Evolutionary conservation across 1,140 invertebrate genomes (phyloP), one percentile per base, ranked within the genome.

Genomic region (Solenopsis invicta): DNA sequence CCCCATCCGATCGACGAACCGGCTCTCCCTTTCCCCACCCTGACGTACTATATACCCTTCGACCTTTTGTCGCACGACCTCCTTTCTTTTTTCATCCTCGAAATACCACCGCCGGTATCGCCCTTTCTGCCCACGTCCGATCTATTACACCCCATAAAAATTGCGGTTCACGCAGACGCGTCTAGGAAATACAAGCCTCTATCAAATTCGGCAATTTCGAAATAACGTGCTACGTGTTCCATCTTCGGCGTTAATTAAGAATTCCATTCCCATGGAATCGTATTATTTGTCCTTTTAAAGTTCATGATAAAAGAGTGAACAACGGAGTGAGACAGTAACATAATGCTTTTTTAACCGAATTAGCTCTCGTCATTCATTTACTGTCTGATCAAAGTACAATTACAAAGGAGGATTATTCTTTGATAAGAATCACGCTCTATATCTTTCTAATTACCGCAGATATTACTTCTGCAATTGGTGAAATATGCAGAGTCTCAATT

Each of bases 1-100:
- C 89, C 85, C 87, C 77, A 59, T 78, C 76, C 74, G 64, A 59
- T 45, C 18, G 41, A 54, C 50, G 48, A 41, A 41, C 41, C 41
- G 41, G 18, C 61, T 41, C 0, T 9, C 18, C 18, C 34, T 67
- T 62, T 86, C 37, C 29, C 54, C 24, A 34, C 64, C 34, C 66
- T 91, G 86, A 92, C 88, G 81, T 90, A 90, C 91, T 86, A n/a
- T n/a, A n/a, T n/a, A 91, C 72, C 88, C 84, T 91, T 88, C 67
- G 84, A 91, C 76, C 87, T 89, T 90, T 90, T 87, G 76, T 88
- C 82, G 64, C 48, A 9, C 82, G 71, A 69, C 72, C 85, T 78
- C 52, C 52, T 82, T 69, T 69, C 37, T 85, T 89, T 71, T 80
- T 80, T 45, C 72, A 24, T 75, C 37, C 61, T 66, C 69, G 41